phyloP scores from a whole-genome alignment of 2,888 invertebrate species.

The Allolobophora icterica region DNA sequence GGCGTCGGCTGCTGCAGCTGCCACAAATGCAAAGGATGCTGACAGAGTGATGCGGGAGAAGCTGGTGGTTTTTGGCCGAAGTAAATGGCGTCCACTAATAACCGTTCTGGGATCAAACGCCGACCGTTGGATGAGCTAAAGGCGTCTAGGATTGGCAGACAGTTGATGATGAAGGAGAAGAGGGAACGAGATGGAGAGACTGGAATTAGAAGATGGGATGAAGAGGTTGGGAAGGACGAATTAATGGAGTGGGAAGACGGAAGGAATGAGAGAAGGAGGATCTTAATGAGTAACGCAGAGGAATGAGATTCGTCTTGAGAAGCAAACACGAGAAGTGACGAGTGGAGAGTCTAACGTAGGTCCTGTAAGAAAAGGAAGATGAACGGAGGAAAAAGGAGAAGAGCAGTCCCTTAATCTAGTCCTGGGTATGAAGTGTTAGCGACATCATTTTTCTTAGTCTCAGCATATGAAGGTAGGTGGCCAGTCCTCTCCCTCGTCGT shows the following conservation, averaged over 20 bases:
- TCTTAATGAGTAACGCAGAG: not conserved
- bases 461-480: too few species aligned
- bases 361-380: not conserved
- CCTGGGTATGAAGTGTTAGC: too few species aligned
- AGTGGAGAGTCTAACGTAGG: not conserved
- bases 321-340: too few species aligned
- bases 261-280: not conserved
- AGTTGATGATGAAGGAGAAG: not conserved
- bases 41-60: not conserved
- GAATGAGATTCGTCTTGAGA: too few species aligned
- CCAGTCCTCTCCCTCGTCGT: too few species aligned
- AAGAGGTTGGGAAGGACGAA: not conserved
- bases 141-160: not conserved
- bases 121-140: not conserved
- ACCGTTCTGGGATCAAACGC: not conserved
- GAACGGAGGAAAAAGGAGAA: not conserved
- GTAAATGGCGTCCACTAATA: constrained; percentile 1
- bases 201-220: too few species aligned
- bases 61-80: not conserved
- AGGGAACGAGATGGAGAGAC: not conserved
- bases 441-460: too few species aligned
- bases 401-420: not conserved
- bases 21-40: not conserved
- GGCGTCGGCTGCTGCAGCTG: constrained; percentile 5
- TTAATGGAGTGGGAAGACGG: not conserved